These are phyloP conservation scores for Lutjanus argentimaculatus DNA, from an alignment of 2,797 vertebrate species.

Conservation along the genomic window DNA sequence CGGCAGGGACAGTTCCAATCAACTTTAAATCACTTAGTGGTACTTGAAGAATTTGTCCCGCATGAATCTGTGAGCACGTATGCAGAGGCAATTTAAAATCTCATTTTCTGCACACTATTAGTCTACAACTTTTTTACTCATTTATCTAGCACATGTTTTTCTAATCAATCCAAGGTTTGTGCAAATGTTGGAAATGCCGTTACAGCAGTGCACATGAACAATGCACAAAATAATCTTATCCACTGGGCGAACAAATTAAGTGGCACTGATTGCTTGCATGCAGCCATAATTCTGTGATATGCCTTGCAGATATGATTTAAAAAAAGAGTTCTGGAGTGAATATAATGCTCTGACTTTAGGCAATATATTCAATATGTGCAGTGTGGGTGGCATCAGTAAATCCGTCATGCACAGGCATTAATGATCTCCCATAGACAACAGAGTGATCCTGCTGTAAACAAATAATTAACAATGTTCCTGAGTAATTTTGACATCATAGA, in stretches of 20 bases:
- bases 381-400: constrained; percentile 28
- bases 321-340: constrained; percentile 25
- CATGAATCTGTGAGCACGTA: constrained; percentile 47
- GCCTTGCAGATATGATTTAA: constrained; percentile 53
- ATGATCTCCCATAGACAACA: constrained; percentile 17
- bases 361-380: constrained; percentile 18
- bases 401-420: constrained; percentile 12
- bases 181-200: constrained; percentile 26
- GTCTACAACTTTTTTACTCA: constrained; percentile 51
- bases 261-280: constrained; percentile 51
- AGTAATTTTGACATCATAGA: neutral
- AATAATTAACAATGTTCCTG: constrained; percentile 2
- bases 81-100: constrained; percentile 77
- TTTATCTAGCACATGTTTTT: constrained; percentile 58
- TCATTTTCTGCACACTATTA: constrained; percentile 73
- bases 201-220: constrained; percentile 26
- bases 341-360: constrained; percentile 25
- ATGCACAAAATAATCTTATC: constrained; percentile 44
- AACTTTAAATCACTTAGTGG: constrained; percentile 64
- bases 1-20: constrained; percentile 66
- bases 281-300: constrained; percentile 27
- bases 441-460: neutral
- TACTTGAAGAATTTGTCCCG: constrained; percentile 58
- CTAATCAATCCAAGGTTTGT: constrained; percentile 53
- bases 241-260: constrained; percentile 46